Conservation (phyloP, 2,797 vertebrate species). For the Hylomyscus alleni region DNA sequence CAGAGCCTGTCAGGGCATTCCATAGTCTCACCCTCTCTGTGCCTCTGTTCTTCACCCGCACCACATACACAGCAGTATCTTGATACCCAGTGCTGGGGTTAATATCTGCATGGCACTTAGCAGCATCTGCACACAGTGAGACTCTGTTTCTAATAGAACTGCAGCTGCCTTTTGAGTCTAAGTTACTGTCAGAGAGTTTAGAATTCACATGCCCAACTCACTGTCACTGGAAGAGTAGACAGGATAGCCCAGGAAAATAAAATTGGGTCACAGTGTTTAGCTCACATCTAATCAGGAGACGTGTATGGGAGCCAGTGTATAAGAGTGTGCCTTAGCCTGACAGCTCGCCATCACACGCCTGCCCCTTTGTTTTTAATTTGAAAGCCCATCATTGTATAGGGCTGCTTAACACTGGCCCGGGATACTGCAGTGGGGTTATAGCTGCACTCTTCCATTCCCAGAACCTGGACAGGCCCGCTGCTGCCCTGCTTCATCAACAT, state of each 20-base stretch:
- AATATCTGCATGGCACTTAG: not conserved
- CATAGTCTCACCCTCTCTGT: not conserved
- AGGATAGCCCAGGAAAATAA: not conserved
- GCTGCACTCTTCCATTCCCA: fast-evolving
- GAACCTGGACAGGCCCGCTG: not conserved
- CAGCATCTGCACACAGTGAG: not conserved
- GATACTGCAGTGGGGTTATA: not conserved
- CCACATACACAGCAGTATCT: not conserved
- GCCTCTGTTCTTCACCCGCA: not conserved
- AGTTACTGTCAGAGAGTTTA: not conserved
- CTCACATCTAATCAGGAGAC: not conserved
- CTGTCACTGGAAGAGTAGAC: not conserved
- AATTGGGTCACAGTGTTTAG: not conserved
- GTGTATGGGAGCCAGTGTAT: no score
- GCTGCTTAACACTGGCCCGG: not conserved
- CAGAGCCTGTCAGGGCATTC: not conserved
- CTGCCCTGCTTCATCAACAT: not conserved
- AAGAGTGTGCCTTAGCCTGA: not conserved
- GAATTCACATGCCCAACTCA: not conserved
- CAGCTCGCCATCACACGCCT: no score
- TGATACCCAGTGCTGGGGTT: not conserved
- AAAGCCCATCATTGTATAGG: not conserved
- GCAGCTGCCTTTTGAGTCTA: not conserved
- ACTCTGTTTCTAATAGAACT: not conserved
- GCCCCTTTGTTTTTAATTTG: not conserved